phyloP scores from a whole-genome alignment of 2,888 invertebrate genomes.

The Cephus spinipes region DNA sequence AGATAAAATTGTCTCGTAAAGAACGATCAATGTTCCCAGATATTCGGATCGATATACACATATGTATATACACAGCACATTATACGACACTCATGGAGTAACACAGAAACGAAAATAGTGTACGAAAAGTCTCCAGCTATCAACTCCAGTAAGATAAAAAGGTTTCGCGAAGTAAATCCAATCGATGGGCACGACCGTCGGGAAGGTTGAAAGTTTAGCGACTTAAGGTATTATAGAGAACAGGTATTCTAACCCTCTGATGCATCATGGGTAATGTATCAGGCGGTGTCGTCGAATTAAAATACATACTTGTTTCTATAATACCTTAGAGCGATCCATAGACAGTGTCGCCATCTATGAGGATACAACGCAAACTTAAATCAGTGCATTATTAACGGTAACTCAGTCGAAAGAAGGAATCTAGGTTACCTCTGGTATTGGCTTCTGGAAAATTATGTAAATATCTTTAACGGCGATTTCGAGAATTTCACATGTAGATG shows the following conservation, averaged over 20 bases:
- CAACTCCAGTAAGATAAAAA: neutral
- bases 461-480: no score
- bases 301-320: no score
- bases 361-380: neutral
- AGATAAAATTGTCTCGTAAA: neutral
- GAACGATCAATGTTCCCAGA: neutral
- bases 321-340: neutral
- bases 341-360: neutral
- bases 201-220: neutral
- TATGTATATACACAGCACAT: neutral
- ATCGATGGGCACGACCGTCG: neutral
- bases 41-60: neutral
- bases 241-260: no score
- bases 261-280: no score
- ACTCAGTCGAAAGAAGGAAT: neutral
- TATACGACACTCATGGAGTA: neutral
- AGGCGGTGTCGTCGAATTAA: no score
- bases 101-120: neutral
- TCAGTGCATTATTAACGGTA: neutral
- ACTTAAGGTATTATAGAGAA: no score
- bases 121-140: neutral
- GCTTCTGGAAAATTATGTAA: no score
- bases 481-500: neutral
- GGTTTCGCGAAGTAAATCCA: neutral
- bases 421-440: neutral